phyloP scores from a whole-genome alignment of 2,113 vertebrate genomes.

The Amphiprion percula region DNA sequence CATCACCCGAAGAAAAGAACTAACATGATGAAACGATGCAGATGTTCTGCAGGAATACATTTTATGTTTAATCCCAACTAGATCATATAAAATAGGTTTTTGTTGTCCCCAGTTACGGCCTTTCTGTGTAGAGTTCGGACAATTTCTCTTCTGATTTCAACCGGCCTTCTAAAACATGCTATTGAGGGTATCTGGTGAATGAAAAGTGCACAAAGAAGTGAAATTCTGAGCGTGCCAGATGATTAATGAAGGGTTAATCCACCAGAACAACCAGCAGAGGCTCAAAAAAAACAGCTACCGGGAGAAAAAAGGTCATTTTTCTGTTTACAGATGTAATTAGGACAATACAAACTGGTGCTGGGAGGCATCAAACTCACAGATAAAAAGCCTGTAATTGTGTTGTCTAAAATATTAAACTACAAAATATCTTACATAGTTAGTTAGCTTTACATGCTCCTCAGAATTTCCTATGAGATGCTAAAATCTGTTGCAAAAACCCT shows the following conservation, averaged over 20 bases:
- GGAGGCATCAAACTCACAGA: too few species aligned
- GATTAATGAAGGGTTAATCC: neutral
- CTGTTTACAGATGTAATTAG: too few species aligned
- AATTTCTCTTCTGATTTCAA: neutral
- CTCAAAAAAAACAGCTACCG: too few species aligned
- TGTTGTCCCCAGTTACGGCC: neutral
- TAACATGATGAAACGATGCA: conserved; percentile 10
- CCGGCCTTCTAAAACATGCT: neutral
- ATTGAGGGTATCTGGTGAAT: neutral
- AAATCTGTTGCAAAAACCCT: too few species aligned
- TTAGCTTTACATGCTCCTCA: too few species aligned
- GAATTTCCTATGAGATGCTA: too few species aligned
- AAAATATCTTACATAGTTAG: too few species aligned
- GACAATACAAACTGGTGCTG: too few species aligned
- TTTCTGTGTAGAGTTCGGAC: neutral
- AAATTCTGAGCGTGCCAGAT: neutral
- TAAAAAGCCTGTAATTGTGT: too few species aligned
- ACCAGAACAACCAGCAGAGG: too few species aligned
- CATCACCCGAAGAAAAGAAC: conserved; percentile 13
- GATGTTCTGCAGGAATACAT: neutral
- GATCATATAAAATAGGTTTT: neutral
- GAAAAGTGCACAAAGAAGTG: neutral
- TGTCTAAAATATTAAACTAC: too few species aligned
- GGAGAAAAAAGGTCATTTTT: too few species aligned
- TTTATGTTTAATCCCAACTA: neutral